Evolutionary conservation across 2,797 vertebrate genomes (phyloP).

Genomic region (Limnodromus scolopaceus): DNA sequence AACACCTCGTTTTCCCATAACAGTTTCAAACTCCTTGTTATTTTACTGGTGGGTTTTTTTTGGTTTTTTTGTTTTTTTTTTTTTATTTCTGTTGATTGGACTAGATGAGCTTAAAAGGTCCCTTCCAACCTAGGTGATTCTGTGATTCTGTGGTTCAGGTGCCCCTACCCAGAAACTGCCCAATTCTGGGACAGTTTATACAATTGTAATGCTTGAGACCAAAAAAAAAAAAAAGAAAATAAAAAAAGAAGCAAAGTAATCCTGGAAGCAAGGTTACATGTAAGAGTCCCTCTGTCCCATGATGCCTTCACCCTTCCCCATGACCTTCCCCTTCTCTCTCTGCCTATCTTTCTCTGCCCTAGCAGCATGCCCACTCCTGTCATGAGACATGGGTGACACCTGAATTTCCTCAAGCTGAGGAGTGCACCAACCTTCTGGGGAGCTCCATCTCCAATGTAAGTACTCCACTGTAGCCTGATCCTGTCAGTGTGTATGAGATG

Average conservation of each 20-base stretch:
- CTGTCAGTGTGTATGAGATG: not conserved
- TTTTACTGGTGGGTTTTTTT: not conserved
- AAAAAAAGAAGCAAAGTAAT: not conserved
- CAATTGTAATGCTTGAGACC: not conserved
- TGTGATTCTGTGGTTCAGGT: not conserved
- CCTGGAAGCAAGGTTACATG: not conserved
- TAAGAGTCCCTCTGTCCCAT: not conserved
- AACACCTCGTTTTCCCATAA: not conserved
- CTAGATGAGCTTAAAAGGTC: too few relatives aligned
- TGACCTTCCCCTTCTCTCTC: not conserved
- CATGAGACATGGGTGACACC: not conserved
- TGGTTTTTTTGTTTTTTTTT: too few relatives aligned
- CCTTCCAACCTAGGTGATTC: too few relatives aligned
- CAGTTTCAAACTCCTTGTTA: not conserved
- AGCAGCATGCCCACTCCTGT: not conserved
- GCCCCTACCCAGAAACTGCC: not conserved
- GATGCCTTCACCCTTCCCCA: not conserved
- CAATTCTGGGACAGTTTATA: not conserved
- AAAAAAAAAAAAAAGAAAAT: rapidly evolving
- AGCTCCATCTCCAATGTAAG: not conserved
- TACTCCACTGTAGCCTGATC: not conserved
- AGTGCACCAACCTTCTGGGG: not conserved
- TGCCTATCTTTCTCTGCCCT: not conserved
- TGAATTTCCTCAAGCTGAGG: not conserved
- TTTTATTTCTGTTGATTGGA: too few relatives aligned